phyloP scores from a whole-genome alignment of 2,113 vertebrate genomes.

The Trogon surrucura region DNA sequence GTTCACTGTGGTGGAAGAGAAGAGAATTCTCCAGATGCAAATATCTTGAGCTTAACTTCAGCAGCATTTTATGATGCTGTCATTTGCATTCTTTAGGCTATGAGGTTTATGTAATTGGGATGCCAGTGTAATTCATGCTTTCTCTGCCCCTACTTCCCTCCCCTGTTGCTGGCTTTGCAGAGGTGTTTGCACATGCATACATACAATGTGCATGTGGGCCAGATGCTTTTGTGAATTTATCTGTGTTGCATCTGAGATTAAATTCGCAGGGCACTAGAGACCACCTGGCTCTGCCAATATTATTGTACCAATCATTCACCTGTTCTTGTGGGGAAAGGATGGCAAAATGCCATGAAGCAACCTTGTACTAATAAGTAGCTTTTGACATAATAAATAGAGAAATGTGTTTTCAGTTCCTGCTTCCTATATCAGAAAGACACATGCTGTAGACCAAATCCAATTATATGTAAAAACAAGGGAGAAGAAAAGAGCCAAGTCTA shows the following conservation, averaged over 20 bases:
- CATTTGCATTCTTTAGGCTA: neutral
- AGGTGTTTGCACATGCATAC: neutral
- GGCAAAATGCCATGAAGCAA: neutral
- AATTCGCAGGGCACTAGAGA: neutral
- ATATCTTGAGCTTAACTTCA: neutral
- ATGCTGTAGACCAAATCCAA: constrained; percentile 14
- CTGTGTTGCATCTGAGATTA: neutral
- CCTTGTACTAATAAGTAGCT: neutral
- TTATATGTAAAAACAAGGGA: neutral
- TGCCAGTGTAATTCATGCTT: neutral
- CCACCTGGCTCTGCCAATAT: neutral
- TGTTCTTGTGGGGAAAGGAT: neutral
- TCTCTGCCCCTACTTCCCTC: neutral
- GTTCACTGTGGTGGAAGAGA: neutral
- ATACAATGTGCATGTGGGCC: rapidly evolving
- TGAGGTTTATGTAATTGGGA: neutral
- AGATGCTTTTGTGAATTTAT: neutral
- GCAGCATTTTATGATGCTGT: neutral
- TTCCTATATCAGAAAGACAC: neutral
- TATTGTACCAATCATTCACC: rapidly evolving
- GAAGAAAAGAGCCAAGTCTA: neutral
- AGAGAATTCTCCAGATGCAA: neutral
- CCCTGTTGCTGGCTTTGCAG: neutral
- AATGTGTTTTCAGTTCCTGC: constrained; percentile 19
- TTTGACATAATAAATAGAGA: neutral